A percentile compares a stretch with the other conserved stretches of the same genome.
Conservation (phyloP, 1,140 invertebrate genomes). For the Dinoponera quadriceps region DNA sequence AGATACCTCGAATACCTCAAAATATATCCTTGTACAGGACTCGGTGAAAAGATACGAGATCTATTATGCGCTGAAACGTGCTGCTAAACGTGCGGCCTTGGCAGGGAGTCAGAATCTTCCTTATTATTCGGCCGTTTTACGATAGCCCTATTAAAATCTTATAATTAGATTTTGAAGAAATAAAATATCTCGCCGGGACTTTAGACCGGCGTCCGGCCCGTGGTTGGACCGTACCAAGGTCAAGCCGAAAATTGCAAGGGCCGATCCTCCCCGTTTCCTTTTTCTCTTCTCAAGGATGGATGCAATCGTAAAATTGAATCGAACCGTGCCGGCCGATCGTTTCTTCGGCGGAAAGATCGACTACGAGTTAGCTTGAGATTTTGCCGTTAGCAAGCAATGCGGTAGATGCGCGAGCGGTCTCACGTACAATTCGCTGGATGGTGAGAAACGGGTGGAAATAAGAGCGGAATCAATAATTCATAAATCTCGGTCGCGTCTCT, state of each 20-base stretch:
- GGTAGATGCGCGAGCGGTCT: no score
- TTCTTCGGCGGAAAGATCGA: background rate
- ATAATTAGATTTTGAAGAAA: slow-evolving; percentile 86
- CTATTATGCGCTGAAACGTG: slow-evolving; percentile 55
- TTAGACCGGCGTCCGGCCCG: background rate
- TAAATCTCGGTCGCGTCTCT: no score
- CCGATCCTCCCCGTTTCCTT: slow-evolving; percentile 55
- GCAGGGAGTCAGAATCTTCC: slow-evolving; percentile 40
- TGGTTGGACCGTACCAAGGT: background rate
- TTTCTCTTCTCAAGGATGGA: slow-evolving; percentile 30
- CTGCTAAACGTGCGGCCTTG: background rate
- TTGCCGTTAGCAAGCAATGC: no score
- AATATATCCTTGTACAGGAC: no score
- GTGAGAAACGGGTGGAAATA: no score
- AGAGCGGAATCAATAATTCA: no score
- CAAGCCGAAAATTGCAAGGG: slow-evolving; percentile 65
- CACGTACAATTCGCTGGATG: no score
- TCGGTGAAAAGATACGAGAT: background rate
- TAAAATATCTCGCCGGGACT: slow-evolving; percentile 80
- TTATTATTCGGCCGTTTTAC: slow-evolving; percentile 81
- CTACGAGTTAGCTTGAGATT: background rate
- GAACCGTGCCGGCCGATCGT: background rate
- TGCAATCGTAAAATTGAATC: background rate
- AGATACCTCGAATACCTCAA: no score
- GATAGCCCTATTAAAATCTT: slow-evolving; percentile 85